Evolutionary conservation across 2,113 vertebrate species (phyloP).

Genomic region (Epinephelus cyanopodus): DNA sequence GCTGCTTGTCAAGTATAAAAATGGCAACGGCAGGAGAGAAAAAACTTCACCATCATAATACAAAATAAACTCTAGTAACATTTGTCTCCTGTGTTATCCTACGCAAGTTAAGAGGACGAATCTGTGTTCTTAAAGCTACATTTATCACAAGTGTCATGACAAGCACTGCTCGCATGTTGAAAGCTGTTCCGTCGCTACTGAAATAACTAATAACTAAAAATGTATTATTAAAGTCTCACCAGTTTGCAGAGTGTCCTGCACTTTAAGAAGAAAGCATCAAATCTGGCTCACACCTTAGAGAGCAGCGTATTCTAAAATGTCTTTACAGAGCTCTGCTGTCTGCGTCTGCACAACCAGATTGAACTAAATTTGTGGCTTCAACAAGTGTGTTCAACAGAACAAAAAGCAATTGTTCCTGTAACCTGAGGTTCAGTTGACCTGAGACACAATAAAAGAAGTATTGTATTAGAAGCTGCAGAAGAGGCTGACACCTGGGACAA

Average conservation of each 20-base stretch:
- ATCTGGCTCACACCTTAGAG: not conserved
- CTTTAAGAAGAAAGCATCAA: constrained; percentile 33
- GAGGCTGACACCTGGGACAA: too few species aligned
- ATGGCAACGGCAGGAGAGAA: not conserved
- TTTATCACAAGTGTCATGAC: not conserved
- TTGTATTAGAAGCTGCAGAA: too few species aligned
- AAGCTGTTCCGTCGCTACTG: not conserved
- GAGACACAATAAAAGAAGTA: too few species aligned
- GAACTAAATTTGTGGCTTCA: too few species aligned
- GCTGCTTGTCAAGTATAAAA: constrained; percentile 6
- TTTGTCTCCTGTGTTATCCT: not conserved
- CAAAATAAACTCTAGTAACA: constrained; percentile 17
- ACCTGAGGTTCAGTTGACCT: too few species aligned
- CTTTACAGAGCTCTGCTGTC: too few species aligned
- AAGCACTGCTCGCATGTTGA: not conserved
- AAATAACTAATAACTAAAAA: not conserved
- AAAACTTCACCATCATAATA: constrained; percentile 1
- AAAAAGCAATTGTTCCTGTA: too few species aligned
- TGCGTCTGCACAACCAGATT: too few species aligned
- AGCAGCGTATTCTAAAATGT: too few species aligned
- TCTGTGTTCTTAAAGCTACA: not conserved
- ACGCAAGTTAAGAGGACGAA: not conserved
- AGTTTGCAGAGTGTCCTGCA: not conserved
- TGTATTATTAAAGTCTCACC: not conserved
- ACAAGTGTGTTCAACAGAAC: too few species aligned